Base-by-base conservation (phyloP, 2,113 vertebrate species). In the Aptenodytes forsteri region DNA sequence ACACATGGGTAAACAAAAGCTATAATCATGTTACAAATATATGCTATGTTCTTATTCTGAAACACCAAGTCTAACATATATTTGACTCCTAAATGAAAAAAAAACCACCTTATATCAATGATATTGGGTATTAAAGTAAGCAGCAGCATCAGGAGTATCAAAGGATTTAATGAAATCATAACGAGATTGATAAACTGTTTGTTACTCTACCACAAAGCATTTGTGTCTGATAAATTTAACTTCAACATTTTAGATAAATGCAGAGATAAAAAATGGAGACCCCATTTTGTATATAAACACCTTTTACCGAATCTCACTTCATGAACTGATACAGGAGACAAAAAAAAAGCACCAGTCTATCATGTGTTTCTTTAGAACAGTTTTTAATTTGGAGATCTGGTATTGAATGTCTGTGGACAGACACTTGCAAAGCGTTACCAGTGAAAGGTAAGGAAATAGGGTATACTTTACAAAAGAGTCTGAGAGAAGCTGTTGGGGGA, bases 1-100 rank as follows among this genome's bases (percentile, higher is more conserved):
- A 78, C 2, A 67, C 72, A 94, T 21, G 54, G 58, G 30, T 81
- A 96, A 98, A 94, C 86, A 94, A 97, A 95, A 94, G 89, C 94
- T 95, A n/a, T 67, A 94, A 95, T 96, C 83, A 75, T 47, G 50
- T 82, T 88, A 83, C 52, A 82, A 97, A 90, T 77, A 75, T 9
- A 83, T 79, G 27, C 73, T 67, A 49, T 66, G 34, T 40, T 38
- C 56, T 78, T 87, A 79, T 71, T 95, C 38, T 6, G 4, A 79
- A 94, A 29, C 9, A 94, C 29, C 13, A 85, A 89, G 19, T 70
- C 55, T 71, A 69, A 87, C 14, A 4, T 29, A 50, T 10, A 26
- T 40, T 91, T n/a, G 18, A 30, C 11, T 89, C n/a, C 6, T 62
- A 46, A 87, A 72, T 40, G 8, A 14, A 61, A 95, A 61, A 95